phyloP scores from a whole-genome alignment of 1,140 invertebrate genomes.

The Anastrepha ludens region DNA sequence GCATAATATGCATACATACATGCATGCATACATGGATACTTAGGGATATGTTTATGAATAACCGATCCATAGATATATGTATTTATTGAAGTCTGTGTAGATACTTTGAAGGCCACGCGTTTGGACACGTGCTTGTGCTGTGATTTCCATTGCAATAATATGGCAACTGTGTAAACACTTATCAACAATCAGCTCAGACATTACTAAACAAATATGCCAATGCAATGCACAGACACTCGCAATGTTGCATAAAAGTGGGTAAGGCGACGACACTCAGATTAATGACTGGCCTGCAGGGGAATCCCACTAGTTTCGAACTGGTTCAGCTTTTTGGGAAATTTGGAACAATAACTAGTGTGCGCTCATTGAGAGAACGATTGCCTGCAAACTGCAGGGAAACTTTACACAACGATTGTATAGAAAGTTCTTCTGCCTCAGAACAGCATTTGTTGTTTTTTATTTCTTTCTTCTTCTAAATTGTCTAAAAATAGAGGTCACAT shows the following conservation, averaged over 20 bases:
- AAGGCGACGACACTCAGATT: not conserved
- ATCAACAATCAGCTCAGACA: not conserved
- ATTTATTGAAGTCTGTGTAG: not conserved
- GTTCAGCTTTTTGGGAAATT: too few species aligned
- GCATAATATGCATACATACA: not conserved
- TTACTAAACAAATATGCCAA: not conserved
- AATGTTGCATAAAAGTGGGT: not conserved
- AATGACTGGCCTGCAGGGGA: not conserved
- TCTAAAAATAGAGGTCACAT: too few species aligned
- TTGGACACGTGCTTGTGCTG: not conserved
- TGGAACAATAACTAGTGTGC: not conserved
- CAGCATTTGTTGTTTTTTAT: too few species aligned
- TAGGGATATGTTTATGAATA: not conserved
- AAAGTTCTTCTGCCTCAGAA: too few species aligned
- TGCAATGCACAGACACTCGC: not conserved
- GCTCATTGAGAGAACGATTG: too few species aligned
- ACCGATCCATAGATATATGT: too few species aligned
- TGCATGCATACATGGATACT: not conserved
- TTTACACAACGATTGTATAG: too few species aligned
- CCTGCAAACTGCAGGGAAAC: too few species aligned
- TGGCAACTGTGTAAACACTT: conserved; percentile 30
- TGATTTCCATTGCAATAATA: conserved; percentile 22
- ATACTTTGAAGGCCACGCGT: not conserved
- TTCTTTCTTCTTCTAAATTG: too few species aligned
- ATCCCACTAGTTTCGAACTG: too few species aligned